Percentiles rank a stretch among this genome's conserved stretches.
Conservation (phyloP, 2,888 invertebrate genomes). For the Tenthredo amoena region DNA sequence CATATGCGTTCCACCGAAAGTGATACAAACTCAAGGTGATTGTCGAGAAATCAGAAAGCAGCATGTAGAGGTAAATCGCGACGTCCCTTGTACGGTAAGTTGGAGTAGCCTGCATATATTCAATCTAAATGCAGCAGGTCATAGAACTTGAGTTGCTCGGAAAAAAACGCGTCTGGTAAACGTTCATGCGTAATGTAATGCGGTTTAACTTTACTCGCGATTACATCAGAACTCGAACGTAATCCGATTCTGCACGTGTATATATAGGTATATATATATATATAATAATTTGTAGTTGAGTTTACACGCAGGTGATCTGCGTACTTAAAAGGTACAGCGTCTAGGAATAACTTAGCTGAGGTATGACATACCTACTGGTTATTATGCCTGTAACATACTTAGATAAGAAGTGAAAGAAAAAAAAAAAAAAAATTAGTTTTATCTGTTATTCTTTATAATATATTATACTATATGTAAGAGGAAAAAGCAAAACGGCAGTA, state of each 20-base stretch:
- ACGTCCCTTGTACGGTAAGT: conserved; percentile 16
- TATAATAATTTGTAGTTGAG: neutral
- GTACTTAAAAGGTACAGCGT: neutral
- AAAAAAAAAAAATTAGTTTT: neutral
- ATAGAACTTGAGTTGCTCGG: neutral
- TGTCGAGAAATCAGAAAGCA: conserved; percentile 41
- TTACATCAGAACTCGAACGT: conserved; percentile 23
- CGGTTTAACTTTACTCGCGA: neutral
- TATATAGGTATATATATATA: neutral
- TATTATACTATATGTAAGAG: conserved; percentile 21
- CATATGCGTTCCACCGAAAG: neutral
- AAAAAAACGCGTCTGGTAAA: neutral
- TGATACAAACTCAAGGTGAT: conserved; percentile 17
- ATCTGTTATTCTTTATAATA: neutral
- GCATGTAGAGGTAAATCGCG: neutral
- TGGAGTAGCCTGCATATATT: neutral
- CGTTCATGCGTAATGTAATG: conserved; percentile 17
- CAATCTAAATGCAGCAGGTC: conserved; percentile 17
- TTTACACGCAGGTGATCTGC: neutral
- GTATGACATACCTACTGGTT: neutral
- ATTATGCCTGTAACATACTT: neutral
- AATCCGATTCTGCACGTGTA: neutral
- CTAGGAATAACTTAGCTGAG: neutral
- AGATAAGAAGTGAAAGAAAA: neutral
- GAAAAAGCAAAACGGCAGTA: conserved; percentile 41